These are phyloP conservation scores for Isaurus tuberculatus DNA, from an alignment of 92 coral and sea anemone genomes.

Conservation along the genomic window DNA sequence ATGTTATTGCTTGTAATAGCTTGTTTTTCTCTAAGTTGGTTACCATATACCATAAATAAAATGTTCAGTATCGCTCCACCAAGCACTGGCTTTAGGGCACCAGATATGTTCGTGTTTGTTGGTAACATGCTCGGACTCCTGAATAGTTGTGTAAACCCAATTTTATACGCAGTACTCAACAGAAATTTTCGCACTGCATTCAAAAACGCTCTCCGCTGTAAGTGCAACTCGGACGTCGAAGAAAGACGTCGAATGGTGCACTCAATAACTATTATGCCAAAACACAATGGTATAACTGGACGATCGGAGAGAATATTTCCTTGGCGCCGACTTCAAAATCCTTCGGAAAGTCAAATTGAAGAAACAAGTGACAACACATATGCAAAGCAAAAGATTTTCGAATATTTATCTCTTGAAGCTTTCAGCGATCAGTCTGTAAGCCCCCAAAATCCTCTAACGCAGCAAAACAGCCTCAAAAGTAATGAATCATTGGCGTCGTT, in stretches of 20 bases:
- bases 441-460: background rate
- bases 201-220: conserved; percentile 78
- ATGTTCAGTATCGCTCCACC: conserved; percentile 78
- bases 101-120: conserved; percentile 78
- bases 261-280: conserved; percentile 14
- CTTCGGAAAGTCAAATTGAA: background rate
- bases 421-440: background rate
- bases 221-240: conserved; percentile 75
- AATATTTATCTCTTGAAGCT: conserved; percentile 19
- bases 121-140: conserved; percentile 81
- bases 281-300: background rate
- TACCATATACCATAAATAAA: conserved; percentile 85
- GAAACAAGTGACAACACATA: background rate
- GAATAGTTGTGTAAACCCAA: conserved; percentile 81
- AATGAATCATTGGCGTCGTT: background rate
- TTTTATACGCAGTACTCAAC: conserved; percentile 82
- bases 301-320: background rate
- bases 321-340: background rate
- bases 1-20: conserved; percentile 81
- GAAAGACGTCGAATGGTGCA: conserved; percentile 66
- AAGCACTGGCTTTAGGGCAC: conserved; percentile 46
- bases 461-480: background rate
- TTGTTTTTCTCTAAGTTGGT: conserved; percentile 78
- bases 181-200: conserved; percentile 81
- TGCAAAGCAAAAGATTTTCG: conserved; percentile 6